Conservation (phyloP, 2,113 vertebrate genomes). For the Phaethon lepturus region DNA sequence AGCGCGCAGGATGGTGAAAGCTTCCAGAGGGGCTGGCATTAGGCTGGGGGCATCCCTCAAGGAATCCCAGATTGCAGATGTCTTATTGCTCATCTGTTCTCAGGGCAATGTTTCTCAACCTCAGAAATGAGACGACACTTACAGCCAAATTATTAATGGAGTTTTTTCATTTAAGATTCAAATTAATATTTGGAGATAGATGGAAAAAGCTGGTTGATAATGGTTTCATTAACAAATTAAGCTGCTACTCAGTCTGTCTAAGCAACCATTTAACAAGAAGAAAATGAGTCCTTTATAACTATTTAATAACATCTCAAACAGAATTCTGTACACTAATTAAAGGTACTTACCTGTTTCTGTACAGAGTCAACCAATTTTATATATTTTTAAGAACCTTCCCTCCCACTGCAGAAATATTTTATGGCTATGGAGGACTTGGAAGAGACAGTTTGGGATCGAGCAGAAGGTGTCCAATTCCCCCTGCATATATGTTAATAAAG, state of each 20-base stretch:
- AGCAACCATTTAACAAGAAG: not conserved
- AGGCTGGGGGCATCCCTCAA: not conserved
- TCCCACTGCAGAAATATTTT: not conserved
- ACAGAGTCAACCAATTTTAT: not conserved
- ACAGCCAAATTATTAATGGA: not conserved
- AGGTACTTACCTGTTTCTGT: not conserved
- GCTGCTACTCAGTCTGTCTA: not conserved
- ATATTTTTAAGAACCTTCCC: not conserved
- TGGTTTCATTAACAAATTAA: not conserved
- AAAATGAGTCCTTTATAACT: not conserved
- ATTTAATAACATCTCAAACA: not conserved
- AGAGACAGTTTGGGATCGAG: not conserved
- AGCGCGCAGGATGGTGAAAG: rapidly evolving
- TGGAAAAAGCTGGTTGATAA: not conserved
- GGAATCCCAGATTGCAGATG: not conserved
- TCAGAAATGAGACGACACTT: not conserved
- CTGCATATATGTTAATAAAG: not conserved
- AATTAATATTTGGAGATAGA: not conserved
- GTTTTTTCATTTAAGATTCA: not conserved
- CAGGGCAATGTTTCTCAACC: not conserved
- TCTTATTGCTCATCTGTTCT: not conserved
- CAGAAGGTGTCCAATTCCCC: not conserved
- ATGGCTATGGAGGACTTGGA: not conserved
- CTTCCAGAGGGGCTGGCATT: not conserved
- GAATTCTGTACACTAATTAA: not conserved